Evolutionary conservation across 2,888 invertebrate genomes (phyloP).

Genomic region (Harmothoe impar): DNA sequence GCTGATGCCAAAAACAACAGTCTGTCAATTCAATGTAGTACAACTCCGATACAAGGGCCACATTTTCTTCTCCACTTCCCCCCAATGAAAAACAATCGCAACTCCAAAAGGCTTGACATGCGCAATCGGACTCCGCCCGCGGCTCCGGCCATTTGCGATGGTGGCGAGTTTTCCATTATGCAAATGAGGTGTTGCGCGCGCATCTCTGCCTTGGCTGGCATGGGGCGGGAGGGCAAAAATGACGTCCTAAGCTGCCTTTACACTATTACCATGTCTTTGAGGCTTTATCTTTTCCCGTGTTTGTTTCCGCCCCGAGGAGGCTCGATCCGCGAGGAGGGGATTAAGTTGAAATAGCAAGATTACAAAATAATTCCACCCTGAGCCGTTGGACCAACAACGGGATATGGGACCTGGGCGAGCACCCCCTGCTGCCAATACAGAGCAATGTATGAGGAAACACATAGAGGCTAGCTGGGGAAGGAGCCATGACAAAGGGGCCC

Average conservation of each 20-base stretch:
- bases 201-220: background rate
- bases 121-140: background rate
- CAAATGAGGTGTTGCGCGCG: constrained; percentile 44
- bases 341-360: constrained; percentile 54
- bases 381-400: constrained; percentile 43
- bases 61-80: constrained; percentile 21
- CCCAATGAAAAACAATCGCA: constrained; percentile 45
- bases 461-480: background rate
- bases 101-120: constrained; percentile 19
- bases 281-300: constrained; percentile 57
- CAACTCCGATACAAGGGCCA: background rate
- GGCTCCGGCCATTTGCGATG: constrained; percentile 2
- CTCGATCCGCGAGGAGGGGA: background rate
- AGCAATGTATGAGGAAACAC: constrained; percentile 20
- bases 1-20: constrained; percentile 59
- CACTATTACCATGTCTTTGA: constrained; percentile 58
- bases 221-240: constrained; percentile 9
- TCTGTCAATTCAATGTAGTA: constrained; percentile 35
- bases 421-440: no score
- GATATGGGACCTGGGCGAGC: background rate
- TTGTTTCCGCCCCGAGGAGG: background rate
- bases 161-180: constrained; percentile 44
- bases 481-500: background rate
- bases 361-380: constrained; percentile 51
- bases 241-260: constrained; percentile 46